These are phyloP conservation scores for Phenganax stokvisi DNA, from an alignment of 92 coral and sea anemone genomes.

Conservation along the genomic window DNA sequence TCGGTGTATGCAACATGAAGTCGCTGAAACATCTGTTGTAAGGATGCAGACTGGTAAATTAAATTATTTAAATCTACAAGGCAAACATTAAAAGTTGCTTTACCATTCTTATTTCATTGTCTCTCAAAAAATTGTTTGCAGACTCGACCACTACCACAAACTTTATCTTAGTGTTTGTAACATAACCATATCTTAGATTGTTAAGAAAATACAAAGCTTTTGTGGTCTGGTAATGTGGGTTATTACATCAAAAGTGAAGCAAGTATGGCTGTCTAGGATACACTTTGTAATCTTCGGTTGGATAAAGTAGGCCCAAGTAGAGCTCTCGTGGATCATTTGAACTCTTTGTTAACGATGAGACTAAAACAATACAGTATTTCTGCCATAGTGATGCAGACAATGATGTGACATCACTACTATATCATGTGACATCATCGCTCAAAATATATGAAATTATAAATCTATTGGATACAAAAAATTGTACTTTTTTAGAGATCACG, in stretches of 20 bases:
- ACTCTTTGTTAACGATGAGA: slow-evolving; percentile 91
- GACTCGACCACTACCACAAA: slow-evolving; percentile 98
- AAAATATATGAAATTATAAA: too few species aligned
- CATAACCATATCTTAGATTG: slow-evolving; percentile 83
- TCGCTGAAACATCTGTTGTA: slow-evolving; percentile 78
- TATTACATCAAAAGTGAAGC: not conserved
- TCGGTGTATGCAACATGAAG: slow-evolving; percentile 98
- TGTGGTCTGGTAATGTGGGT: not conserved
- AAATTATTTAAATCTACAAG: not conserved
- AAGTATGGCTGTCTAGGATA: slow-evolving; percentile 57
- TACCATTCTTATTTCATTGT: slow-evolving; percentile 95
- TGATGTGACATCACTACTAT: too few species aligned
- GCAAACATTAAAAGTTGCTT: slow-evolving; percentile 15
- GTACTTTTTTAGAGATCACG: not conserved
- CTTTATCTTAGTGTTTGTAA: slow-evolving; percentile 90
- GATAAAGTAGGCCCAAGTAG: slow-evolving; percentile 86
- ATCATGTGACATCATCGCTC: too few species aligned
- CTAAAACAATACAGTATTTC: slow-evolving; percentile 41
- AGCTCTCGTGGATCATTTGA: slow-evolving; percentile 97
- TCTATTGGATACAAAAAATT: not conserved
- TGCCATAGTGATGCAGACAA: too few species aligned
- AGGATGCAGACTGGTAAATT: not conserved
- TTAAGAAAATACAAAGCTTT: slow-evolving; percentile 11
- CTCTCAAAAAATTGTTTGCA: slow-evolving; percentile 81
- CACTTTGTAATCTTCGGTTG: slow-evolving; percentile 98